Evolutionary conservation across 1,140 invertebrate species (phyloP).

Genomic region (Tetramorium simillimum): DNA sequence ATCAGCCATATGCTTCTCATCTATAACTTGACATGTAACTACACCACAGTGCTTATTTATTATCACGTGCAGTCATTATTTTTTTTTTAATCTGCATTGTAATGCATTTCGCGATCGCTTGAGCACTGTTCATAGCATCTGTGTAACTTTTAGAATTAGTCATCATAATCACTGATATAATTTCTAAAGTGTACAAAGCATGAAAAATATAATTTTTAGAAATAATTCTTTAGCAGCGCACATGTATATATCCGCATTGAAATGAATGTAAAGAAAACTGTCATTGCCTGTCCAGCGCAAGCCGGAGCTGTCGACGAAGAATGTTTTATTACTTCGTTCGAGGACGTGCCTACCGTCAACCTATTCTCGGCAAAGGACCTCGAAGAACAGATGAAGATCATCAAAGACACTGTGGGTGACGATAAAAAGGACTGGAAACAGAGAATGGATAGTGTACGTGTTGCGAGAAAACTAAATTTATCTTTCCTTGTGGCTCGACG

Average conservation of each 20-base stretch:
- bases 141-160: neutral
- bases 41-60: conserved; percentile 41
- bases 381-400: conserved; percentile 92
- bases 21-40: conserved; percentile 4
- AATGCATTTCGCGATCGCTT: neutral
- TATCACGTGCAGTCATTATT: conserved; percentile 46
- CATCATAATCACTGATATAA: neutral
- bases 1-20: conserved; percentile 30
- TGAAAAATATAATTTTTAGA: conserved; percentile 1
- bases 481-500: neutral
- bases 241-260: neutral
- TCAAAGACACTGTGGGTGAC: conserved; percentile 92
- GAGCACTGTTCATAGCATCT: neutral
- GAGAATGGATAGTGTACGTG: conserved; percentile 93
- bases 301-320: conserved; percentile 96
- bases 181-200: conserved; percentile 10
- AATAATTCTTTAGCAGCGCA: neutral
- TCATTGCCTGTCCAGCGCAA: conserved; percentile 80
- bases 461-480: neutral
- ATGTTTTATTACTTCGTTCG: conserved; percentile 94
- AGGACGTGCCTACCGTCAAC: conserved; percentile 92
- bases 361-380: conserved; percentile 94
- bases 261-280: neutral
- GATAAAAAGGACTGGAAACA: conserved; percentile 96
- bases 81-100: neutral